Evolutionary conservation across 2,797 vertebrate species (phyloP), one percentile per base, ranked within the genome.

Genomic region (Borostomias antarcticus): DNA sequence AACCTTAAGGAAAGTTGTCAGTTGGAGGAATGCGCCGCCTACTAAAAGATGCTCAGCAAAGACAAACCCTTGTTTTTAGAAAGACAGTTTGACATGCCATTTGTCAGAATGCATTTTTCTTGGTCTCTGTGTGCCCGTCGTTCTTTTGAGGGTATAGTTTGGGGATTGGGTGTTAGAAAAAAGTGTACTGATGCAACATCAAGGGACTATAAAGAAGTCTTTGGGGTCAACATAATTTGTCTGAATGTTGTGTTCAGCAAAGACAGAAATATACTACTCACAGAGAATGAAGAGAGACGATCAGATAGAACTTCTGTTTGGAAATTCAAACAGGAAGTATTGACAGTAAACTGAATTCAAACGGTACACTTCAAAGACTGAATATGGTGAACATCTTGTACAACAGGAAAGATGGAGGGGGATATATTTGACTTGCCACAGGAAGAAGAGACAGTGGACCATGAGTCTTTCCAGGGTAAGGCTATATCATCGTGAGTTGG

Each of bases 1-100:
- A 83, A 77, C 68, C 40, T 61, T 76, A 80, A 78, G 81, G 81
- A 82, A 91, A 87, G 91, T 90, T 0, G 0, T 85, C 5, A 23
- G 4, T 4, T 90, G 93, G 62, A 92, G 80, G 90, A 76, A 4
- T 70, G 43, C 69, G 62, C 65, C 62, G 68, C 62, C 21, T 60
- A 67, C 69, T 43, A 78, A 62, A 50, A 21, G 13, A 45, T 47
- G 57, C 33, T 23, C 30, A 26, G 25, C 70, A 74, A 62, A 50
- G 68, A 64, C 79, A 40, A 28, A 30, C 68, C 58, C 21, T 69
- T 63, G 58, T 81, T 62, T 77, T 82, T 72, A 82, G 82, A 73
- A 1, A 63, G 69, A 68, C 62, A 53, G 33, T 33, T 67, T 76
- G 70, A 84, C 76, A 75, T 0, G 21, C 64, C 77, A 32, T 77